These are phyloP conservation scores for Patella depressa DNA, from an alignment of 2,888 invertebrate species.

Conservation along the genomic window DNA sequence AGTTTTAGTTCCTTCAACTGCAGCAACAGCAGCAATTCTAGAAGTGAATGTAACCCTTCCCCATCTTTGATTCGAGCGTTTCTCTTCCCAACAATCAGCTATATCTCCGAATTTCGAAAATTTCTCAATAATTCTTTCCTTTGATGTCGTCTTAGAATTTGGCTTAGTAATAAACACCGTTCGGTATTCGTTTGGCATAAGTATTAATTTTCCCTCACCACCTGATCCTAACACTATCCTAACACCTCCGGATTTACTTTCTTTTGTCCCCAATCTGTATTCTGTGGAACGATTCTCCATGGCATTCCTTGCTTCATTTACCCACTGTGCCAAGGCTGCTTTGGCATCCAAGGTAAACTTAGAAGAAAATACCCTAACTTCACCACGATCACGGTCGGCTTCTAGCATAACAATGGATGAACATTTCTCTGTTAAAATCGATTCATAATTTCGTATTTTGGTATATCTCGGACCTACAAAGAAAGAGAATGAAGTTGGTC, in stretches of 20 bases:
- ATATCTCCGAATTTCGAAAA: slow-evolving; percentile 46
- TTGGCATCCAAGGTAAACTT: background rate
- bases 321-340: slow-evolving; percentile 12
- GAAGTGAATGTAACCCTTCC: slow-evolving; percentile 48
- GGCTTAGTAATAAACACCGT: slow-evolving; percentile 40
- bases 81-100: slow-evolving; percentile 31
- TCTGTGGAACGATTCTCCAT: slow-evolving; percentile 37
- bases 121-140: slow-evolving; percentile 26
- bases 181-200: slow-evolving; percentile 52
- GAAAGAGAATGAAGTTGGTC: slow-evolving; percentile 40
- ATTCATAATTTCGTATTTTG: slow-evolving; percentile 42
- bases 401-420: slow-evolving; percentile 46
- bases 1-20: slow-evolving; percentile 32
- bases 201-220: slow-evolving; percentile 41
- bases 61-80: slow-evolving; percentile 39
- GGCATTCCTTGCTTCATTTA: slow-evolving; percentile 26
- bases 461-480: slow-evolving; percentile 52
- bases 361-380: slow-evolving; percentile 44
- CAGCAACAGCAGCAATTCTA: slow-evolving; percentile 26
- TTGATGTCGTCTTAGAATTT: slow-evolving; percentile 22
- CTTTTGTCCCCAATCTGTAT: slow-evolving; percentile 30
- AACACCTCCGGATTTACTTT: slow-evolving; percentile 27
- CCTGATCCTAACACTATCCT: slow-evolving; percentile 49
- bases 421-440: slow-evolving; percentile 30
- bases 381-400: slow-evolving; percentile 44